Evolutionary conservation across 2,888 invertebrate species (phyloP), one percentile per base, ranked within the genome.

Genomic region (Megalurothrips usitatus): DNA sequence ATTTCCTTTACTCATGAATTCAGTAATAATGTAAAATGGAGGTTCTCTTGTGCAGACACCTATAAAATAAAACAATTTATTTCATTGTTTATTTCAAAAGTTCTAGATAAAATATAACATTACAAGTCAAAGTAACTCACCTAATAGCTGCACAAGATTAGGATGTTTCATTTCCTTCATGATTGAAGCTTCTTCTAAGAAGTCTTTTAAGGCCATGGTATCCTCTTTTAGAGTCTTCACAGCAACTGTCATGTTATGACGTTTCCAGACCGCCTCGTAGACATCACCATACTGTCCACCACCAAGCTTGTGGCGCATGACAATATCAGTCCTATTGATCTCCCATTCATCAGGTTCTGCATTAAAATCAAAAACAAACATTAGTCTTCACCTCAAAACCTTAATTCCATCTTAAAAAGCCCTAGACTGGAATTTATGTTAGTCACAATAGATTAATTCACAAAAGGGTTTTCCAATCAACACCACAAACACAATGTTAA

Each of bases 91-190:
- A 80, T 19, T 26, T 43, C 4, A 49, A 0, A 19, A n/a, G 49
- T 19, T 58, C 34, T 1, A 43, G 63, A 52, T 63, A 9, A 52
- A 79, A 52, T 19, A 79, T 28, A 79, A 10, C 10, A 63, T 82
- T 48, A 58, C 14, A 58, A 58, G n/a, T 19, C 58, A 58, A 58
- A 6, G 11, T 14, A 34, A 81, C 82, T 84, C 85, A 88, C 90
- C 99, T 86, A 99, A 92, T 84, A 99, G 90, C 87, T 99, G 98
- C 83, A 99, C 99, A 85, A 99, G 91, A 90, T 99, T 99, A 47
- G 97, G 95, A 89, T 99, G 99, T 85, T 97, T 96, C 97, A 99
- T 98, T 89, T 98, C 98, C 87, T 99, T 99, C 99, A 99, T 99
- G 82, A 99, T 98, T 81, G 96, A 95, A 1, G 99, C 99, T 88